Conservation (phyloP, 2,888 invertebrate species). For the Limnephilus marmoratus region DNA sequence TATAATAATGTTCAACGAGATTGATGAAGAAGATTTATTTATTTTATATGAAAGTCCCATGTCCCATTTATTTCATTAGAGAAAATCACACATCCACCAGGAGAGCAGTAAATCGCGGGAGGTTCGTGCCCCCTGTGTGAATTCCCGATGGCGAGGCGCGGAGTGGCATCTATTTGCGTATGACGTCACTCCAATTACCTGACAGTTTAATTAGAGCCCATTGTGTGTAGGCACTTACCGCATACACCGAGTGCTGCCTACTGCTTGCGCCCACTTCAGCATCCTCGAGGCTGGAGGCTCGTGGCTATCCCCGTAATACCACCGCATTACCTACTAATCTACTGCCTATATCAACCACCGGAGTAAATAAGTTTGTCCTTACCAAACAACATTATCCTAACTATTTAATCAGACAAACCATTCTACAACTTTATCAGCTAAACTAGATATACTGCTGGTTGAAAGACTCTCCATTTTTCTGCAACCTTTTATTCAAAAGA, state of each 20-base stretch:
- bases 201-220: conserved; percentile 66
- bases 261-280: conserved; percentile 6
- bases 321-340: background rate
- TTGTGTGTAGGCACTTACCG: conserved; percentile 52
- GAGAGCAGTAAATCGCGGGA: background rate
- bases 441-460: background rate
- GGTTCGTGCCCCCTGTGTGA: background rate
- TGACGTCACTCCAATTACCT: conserved; percentile 66
- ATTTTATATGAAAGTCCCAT: background rate
- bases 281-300: conserved; percentile 14
- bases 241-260: conserved; percentile 29
- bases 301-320: background rate
- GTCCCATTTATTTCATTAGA: background rate
- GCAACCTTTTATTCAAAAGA: too few species aligned
- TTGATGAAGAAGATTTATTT: background rate
- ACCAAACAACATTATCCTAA: background rate
- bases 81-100: background rate
- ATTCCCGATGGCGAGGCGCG: conserved; percentile 52
- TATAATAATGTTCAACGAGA: too few species aligned
- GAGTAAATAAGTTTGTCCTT: background rate
- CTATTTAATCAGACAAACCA: background rate
- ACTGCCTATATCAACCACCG: background rate
- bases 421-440: background rate
- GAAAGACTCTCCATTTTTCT: background rate
- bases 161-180: conserved; percentile 64